Conservation (phyloP, 2,888 invertebrate species). For the Prosopocoilus inquinatus region DNA sequence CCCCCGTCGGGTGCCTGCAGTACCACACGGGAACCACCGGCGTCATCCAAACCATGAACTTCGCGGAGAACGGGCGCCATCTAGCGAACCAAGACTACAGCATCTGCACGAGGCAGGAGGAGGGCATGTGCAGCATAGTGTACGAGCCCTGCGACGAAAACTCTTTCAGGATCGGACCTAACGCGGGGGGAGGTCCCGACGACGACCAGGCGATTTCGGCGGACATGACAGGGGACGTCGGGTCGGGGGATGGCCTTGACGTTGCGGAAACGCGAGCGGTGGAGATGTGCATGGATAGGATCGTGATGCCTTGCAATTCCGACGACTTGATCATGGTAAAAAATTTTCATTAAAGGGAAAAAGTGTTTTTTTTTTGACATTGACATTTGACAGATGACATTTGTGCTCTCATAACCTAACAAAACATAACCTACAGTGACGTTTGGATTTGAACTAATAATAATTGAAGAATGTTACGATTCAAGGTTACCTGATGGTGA, state of each 20-base stretch:
- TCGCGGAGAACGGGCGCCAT: slow-evolving; percentile 78
- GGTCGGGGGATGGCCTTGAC: slow-evolving; percentile 20
- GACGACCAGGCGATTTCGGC: slow-evolving; percentile 14
- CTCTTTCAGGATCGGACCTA: slow-evolving; percentile 72
- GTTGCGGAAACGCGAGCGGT: slow-evolving; percentile 37
- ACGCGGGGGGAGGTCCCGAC: slow-evolving; percentile 17
- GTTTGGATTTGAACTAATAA: no score
- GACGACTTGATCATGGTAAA: slow-evolving; percentile 77
- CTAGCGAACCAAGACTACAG: slow-evolving; percentile 76
- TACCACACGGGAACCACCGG: slow-evolving; percentile 65
- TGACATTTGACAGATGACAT: no score
- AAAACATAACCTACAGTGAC: no score
- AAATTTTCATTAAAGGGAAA: background rate
- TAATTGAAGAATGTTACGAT: no score
- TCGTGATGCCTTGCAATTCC: slow-evolving; percentile 80
- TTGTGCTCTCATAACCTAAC: no score
- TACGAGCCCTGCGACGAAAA: slow-evolving; percentile 75
- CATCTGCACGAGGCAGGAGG: slow-evolving; percentile 70
- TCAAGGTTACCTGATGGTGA: no score
- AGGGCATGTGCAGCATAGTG: slow-evolving; percentile 70
- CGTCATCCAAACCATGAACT: slow-evolving; percentile 74
- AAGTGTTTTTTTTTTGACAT: no score
- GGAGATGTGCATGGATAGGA: slow-evolving; percentile 65
- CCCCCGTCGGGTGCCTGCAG: slow-evolving; percentile 76
- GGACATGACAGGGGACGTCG: slow-evolving; percentile 8